Percentiles rank a stretch among this genome's conserved stretches.
These are phyloP conservation scores for Pinna nobilis DNA, from an alignment of 1,140 invertebrate species.

Conservation along the genomic window DNA sequence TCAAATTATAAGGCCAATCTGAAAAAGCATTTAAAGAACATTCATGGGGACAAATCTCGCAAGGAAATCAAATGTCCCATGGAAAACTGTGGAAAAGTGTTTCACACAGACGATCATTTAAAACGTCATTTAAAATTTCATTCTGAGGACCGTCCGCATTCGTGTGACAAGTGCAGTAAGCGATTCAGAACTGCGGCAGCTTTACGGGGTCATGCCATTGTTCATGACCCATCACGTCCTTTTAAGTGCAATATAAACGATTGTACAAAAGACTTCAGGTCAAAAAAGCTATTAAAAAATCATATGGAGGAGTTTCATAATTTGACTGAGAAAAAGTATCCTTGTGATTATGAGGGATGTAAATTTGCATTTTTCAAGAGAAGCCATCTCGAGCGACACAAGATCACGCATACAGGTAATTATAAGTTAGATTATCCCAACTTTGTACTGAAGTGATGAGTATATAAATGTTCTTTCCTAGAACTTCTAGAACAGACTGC, in stretches of 20 bases:
- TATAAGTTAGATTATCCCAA: background rate
- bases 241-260: slow-evolving; percentile 63
- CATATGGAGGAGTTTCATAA: slow-evolving; percentile 64
- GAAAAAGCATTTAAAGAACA: slow-evolving; percentile 66
- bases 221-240: slow-evolving; percentile 53
- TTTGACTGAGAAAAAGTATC: slow-evolving; percentile 61
- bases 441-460: too few species aligned
- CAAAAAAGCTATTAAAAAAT: slow-evolving; percentile 61
- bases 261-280: slow-evolving; percentile 63
- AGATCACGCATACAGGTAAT: slow-evolving; percentile 67
- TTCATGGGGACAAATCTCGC: slow-evolving; percentile 53
- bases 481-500: too few species aligned
- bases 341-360: slow-evolving; percentile 63
- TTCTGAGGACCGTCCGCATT: slow-evolving; percentile 73
- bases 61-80: slow-evolving; percentile 51
- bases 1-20: slow-evolving; percentile 67
- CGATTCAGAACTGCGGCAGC: slow-evolving; percentile 69
- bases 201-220: slow-evolving; percentile 54
- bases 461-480: too few species aligned
- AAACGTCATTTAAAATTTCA: slow-evolving; percentile 74
- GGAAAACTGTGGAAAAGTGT: slow-evolving; percentile 64
- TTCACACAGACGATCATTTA: slow-evolving; percentile 69
- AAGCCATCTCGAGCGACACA: slow-evolving; percentile 66
- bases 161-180: slow-evolving; percentile 74
- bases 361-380: slow-evolving; percentile 66